Evolutionary conservation across 2,888 invertebrate genomes (phyloP).

Genomic region (Drosophila antonietae): DNA sequence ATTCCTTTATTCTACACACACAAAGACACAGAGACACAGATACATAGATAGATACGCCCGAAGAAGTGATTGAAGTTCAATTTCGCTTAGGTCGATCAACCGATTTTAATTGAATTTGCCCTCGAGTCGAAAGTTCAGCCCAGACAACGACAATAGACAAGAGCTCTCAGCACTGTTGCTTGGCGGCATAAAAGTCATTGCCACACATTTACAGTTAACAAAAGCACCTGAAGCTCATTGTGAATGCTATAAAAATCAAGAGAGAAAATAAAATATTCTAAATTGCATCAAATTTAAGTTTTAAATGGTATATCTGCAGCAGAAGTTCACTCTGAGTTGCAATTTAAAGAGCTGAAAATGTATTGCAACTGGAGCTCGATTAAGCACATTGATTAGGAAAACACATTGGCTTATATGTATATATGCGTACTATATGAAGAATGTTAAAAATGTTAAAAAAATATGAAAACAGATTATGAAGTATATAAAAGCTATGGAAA

Average conservation of each 20-base stretch:
- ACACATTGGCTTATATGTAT: too few relatives aligned
- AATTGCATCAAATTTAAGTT: not conserved
- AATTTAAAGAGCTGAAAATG: not conserved
- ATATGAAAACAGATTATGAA: too few relatives aligned
- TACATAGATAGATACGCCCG: not conserved
- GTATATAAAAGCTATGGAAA: too few relatives aligned
- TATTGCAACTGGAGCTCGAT: not conserved
- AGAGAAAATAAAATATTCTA: too few relatives aligned
- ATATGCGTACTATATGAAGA: too few relatives aligned
- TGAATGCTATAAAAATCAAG: not conserved
- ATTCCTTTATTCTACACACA: constrained; percentile 7
- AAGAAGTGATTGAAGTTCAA: not conserved
- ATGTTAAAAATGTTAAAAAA: too few relatives aligned
- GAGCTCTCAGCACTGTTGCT: not conserved
- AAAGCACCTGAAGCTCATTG: not conserved
- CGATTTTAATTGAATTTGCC: constrained; percentile 7
- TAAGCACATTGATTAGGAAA: not conserved
- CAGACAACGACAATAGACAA: not conserved
- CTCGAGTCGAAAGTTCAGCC: not conserved
- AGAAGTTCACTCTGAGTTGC: not conserved
- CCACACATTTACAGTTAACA: too few relatives aligned
- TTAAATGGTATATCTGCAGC: not conserved
- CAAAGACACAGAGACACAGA: not conserved
- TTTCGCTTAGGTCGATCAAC: constrained; percentile 2
- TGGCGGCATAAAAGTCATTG: not conserved